These are phyloP conservation scores for Nycteola revayana DNA, from an alignment of 2,888 invertebrate species.

Conservation along the genomic window DNA sequence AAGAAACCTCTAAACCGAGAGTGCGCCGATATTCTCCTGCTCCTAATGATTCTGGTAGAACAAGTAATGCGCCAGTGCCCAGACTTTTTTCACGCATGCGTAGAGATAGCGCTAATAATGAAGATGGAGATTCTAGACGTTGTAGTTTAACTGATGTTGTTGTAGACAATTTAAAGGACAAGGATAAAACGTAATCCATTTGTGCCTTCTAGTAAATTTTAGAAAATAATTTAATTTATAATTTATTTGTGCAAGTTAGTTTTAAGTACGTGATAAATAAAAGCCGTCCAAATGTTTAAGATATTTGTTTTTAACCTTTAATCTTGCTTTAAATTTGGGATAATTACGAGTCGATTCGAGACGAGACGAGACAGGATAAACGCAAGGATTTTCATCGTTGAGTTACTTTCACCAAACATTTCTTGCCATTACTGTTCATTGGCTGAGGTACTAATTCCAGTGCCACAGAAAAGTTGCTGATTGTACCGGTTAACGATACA, in stretches of 20 bases:
- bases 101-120: constrained; percentile 59
- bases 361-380: no score
- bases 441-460: no score
- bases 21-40: constrained; percentile 71
- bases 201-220: constrained; percentile 58
- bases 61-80: constrained; percentile 63
- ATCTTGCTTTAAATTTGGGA: no score
- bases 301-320: constrained; percentile 26
- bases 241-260: constrained; percentile 29
- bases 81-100: constrained; percentile 70
- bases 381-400: no score
- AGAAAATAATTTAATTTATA: constrained; percentile 48
- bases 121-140: constrained; percentile 60
- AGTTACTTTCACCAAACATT: no score
- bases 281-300: constrained; percentile 63
- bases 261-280: constrained; percentile 35
- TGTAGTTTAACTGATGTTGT: constrained; percentile 75
- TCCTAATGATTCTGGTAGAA: constrained; percentile 54
- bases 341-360: no score
- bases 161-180: constrained; percentile 75
- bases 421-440: no score
- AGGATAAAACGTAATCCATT: constrained; percentile 56
- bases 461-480: no score
- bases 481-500: no score
- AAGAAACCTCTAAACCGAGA: constrained; percentile 51